Conservation (phyloP, 2,888 invertebrate genomes). For the Oxytorus armatus region DNA sequence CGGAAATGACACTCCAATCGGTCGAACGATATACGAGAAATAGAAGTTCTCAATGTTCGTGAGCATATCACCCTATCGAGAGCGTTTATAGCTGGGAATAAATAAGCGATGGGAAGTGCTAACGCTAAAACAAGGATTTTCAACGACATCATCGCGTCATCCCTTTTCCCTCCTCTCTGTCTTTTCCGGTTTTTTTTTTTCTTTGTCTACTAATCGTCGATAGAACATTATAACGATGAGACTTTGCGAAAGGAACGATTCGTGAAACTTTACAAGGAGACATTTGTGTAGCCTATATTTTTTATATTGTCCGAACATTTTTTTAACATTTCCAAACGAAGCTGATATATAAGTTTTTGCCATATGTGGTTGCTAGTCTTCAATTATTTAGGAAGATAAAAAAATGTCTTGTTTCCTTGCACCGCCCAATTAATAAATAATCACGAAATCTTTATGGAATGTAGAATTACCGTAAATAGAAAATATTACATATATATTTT, state of each 20-base stretch:
- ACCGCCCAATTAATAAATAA: too few species aligned
- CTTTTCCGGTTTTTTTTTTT: background rate
- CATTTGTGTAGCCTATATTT: background rate
- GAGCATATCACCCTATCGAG: constrained; percentile 39
- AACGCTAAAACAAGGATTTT: constrained; percentile 23
- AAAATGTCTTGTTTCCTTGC: too few species aligned
- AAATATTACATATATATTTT: too few species aligned
- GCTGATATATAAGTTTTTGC: too few species aligned
- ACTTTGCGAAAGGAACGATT: background rate
- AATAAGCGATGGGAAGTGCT: constrained; percentile 11
- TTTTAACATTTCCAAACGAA: background rate
- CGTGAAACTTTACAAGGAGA: background rate
- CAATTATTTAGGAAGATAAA: too few species aligned
- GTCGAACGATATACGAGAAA: constrained; percentile 31
- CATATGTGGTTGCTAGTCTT: too few species aligned
- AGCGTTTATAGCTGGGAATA: constrained; percentile 44
- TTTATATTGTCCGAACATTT: background rate
- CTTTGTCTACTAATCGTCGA: background rate
- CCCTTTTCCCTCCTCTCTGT: background rate
- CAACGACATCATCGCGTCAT: constrained; percentile 30
- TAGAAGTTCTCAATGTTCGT: constrained; percentile 18
- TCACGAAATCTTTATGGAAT: too few species aligned
- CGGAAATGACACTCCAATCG: constrained; percentile 32
- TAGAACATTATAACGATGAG: background rate
- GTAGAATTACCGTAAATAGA: too few species aligned